phyloP scores from a whole-genome alignment of 2,888 invertebrate genomes.

The Eilema griseolum region DNA sequence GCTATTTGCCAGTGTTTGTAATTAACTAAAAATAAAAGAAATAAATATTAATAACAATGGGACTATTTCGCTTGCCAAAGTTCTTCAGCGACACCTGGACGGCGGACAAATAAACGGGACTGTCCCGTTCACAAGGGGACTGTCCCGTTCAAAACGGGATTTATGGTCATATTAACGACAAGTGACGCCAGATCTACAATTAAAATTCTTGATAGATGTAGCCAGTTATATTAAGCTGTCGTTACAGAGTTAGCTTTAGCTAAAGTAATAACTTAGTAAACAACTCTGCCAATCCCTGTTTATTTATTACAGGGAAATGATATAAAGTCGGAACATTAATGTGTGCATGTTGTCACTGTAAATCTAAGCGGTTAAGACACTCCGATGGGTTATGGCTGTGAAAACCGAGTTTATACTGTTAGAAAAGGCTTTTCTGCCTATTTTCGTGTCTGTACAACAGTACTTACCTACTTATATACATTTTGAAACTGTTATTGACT shows the following conservation, averaged over 20 bases:
- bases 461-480: background rate
- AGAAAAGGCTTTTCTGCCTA: background rate
- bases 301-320: constrained; percentile 23
- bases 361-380: constrained; percentile 6
- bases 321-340: constrained; percentile 11
- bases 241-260: constrained; percentile 18
- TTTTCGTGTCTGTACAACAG: background rate
- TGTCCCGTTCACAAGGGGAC: background rate
- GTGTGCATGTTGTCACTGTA: constrained; percentile 12
- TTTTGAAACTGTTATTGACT: no score
- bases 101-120: background rate
- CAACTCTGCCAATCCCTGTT: constrained; percentile 5
- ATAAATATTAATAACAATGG: no score
- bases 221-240: constrained; percentile 19
- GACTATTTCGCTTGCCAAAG: background rate
- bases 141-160: background rate
- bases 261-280: constrained; percentile 23
- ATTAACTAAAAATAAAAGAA: no score
- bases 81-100: background rate
- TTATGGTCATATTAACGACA: background rate
- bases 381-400: background rate
- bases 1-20: no score
- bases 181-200: constrained; percentile 12
- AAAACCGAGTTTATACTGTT: background rate
- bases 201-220: constrained; percentile 19